phyloP scores from a whole-genome alignment of 1,140 invertebrate genomes.

The Sitobion miscanthi region DNA sequence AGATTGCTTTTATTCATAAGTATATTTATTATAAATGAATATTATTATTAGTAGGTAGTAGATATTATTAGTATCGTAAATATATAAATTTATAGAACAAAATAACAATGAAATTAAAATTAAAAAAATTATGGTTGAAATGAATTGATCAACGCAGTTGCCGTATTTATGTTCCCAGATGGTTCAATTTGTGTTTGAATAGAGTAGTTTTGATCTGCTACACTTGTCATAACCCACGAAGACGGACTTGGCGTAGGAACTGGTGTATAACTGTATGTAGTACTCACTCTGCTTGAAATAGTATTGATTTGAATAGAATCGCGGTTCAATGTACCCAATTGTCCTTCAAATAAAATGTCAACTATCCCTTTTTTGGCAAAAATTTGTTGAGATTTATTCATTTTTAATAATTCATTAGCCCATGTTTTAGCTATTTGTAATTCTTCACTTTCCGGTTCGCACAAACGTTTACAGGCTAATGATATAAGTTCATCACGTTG shows the following conservation, averaged over 20 bases:
- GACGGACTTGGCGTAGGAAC: background rate
- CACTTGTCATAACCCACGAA: conserved; percentile 9
- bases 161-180: conserved; percentile 12
- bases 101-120: background rate
- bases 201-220: conserved; percentile 23
- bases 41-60: background rate
- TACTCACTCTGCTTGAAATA: conserved; percentile 33
- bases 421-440: conserved; percentile 13
- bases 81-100: background rate
- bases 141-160: conserved; percentile 15
- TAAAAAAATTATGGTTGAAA: conserved; percentile 8
- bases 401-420: conserved; percentile 48
- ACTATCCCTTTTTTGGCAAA: conserved; percentile 58
- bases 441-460: conserved; percentile 25
- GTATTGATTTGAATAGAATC: conserved; percentile 58
- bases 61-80: background rate
- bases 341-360: conserved; percentile 58
- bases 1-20: conserved; percentile 12
- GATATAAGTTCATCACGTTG: conserved; percentile 25
- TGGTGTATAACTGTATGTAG: conserved; percentile 26
- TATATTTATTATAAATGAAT: background rate
- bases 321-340: conserved; percentile 56
- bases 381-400: conserved; percentile 56
- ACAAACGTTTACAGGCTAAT: conserved; percentile 38
- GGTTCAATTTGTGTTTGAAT: conserved; percentile 15